Evolutionary conservation across 53 echinoderm and acorn worm genomes (phyloP), one percentile per base, ranked within the genome.

Genomic region (Echinarachnius parma): DNA sequence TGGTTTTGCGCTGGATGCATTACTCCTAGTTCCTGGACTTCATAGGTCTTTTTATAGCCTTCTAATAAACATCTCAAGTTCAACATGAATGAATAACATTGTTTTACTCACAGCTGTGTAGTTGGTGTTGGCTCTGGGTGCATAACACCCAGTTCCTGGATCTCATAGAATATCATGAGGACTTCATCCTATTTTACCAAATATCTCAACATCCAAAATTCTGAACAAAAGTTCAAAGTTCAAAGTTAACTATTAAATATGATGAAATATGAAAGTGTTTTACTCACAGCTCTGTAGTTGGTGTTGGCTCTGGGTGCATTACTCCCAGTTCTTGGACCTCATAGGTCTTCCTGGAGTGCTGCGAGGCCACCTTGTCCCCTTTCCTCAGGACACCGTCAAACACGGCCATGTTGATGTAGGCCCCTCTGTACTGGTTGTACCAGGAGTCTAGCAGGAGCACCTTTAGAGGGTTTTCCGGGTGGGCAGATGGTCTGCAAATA

Each of bases 111-210:
- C 83, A 83, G 29, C 42, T 77, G 60, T 22, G 9, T 53, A 15
- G 83, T 83, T 28, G 83, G 46, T 23, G 59, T 78, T 15, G 59
- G 79, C 9, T 94, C 90, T 3, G 94, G 94, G 44, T 90, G 77
- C 94, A 94, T 94, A 3, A 94, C 87, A 0, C 94, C 94, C 9
- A 94, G 33, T 30, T 94, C 94, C 21, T 90, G 86, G 16, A 94
- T 76, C 30, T 94, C 89, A 64, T 87, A 87, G 3, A n/a, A n/a
- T n/a, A n/a, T n/a, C n/a, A n/a, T n/a, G n/a, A n/a, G n/a, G n/a
- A n/a, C n/a, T n/a, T n/a, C n/a, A n/a, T n/a, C n/a, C n/a, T n/a
- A n/a, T n/a, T n/a, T n/a, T n/a, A n/a, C n/a, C n/a, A n/a, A n/a
- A n/a, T n/a, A n/a, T n/a, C n/a, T n/a, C n/a, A n/a, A n/a, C n/a